These are phyloP conservation scores for Bryconaethiops microstoma DNA, from an alignment of 2,797 vertebrate species.

Conservation along the genomic window DNA sequence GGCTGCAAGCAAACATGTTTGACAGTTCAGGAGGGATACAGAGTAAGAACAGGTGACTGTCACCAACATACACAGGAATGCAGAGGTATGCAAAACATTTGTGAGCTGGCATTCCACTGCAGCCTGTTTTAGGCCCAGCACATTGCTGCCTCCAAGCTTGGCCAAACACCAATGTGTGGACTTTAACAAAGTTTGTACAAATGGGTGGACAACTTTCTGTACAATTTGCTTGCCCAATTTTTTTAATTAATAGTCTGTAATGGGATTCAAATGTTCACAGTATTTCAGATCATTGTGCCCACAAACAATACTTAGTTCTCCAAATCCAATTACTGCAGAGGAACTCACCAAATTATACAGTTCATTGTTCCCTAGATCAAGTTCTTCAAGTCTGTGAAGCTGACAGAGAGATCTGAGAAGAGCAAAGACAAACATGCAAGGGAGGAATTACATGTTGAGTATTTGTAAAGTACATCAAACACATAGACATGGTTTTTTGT, in stretches of 20 bases:
- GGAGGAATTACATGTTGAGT: neutral
- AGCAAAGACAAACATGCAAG: slow-evolving; percentile 21
- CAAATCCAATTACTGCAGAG: neutral
- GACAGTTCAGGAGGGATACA: slow-evolving; percentile 38
- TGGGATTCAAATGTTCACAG: too few species aligned
- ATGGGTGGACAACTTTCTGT: too few species aligned
- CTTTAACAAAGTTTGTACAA: neutral
- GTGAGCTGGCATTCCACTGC: slow-evolving; percentile 24
- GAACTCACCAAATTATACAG: slow-evolving; percentile 90
- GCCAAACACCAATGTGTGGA: neutral
- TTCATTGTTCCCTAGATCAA: slow-evolving; percentile 98
- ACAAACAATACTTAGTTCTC: neutral
- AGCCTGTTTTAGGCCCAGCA: slow-evolving; percentile 37
- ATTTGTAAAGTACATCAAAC: too few species aligned
- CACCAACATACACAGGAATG: slow-evolving; percentile 21
- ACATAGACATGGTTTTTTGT: neutral
- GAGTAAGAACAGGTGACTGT: slow-evolving; percentile 33
- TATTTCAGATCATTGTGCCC: neutral
- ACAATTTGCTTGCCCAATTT: too few species aligned
- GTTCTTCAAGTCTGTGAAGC: slow-evolving; percentile 92
- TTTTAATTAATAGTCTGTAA: too few species aligned
- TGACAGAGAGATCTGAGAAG: slow-evolving; percentile 87
- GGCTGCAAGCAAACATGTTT: slow-evolving; percentile 81
- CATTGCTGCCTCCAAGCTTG: neutral
- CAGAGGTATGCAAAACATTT: slow-evolving; percentile 20